Evolutionary conservation across 1,140 invertebrate species (phyloP).

Genomic region (Philaenus spumarius): DNA sequence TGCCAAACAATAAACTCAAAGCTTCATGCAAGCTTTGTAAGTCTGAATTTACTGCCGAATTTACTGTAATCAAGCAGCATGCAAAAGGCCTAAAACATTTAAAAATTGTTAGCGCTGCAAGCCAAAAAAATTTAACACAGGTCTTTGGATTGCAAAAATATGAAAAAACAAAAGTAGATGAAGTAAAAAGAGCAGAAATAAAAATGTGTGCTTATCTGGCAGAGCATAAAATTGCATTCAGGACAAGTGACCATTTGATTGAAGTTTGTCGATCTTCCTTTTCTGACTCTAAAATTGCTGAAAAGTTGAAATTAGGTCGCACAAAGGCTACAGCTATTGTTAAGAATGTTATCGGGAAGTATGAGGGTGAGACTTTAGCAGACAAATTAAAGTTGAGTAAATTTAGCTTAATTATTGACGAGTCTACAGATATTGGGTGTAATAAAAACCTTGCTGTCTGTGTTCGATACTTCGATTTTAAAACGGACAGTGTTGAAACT

Average conservation of each 20-base stretch:
- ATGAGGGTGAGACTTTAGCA: conserved; percentile 21
- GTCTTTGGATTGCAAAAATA: background rate
- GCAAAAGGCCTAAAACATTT: background rate
- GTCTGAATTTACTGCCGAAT: too few species aligned
- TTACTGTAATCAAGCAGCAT: conserved; percentile 7
- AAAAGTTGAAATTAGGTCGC: background rate
- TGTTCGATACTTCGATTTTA: conserved; percentile 31
- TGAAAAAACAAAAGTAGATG: conserved; percentile 6
- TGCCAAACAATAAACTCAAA: too few species aligned
- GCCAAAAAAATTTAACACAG: background rate
- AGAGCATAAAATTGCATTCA: conserved; percentile 11
- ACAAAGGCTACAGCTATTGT: conserved; percentile 24
- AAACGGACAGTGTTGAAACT: conserved; percentile 27
- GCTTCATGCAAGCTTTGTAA: background rate
- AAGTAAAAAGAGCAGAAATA: conserved; percentile 4
- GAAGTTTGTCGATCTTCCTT: background rate
- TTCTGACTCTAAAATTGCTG: conserved; percentile 14
- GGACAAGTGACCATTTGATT: conserved; percentile 7
- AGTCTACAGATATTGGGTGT: conserved; percentile 30
- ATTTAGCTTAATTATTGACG: conserved; percentile 30
- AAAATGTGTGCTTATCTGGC: too few species aligned
- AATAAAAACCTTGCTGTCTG: conserved; percentile 24
- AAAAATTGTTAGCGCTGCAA: background rate
- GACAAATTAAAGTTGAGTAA: conserved; percentile 21
- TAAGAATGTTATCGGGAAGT: conserved; percentile 28